phyloP scores from a whole-genome alignment of 2,888 invertebrate species.

The Volucella bombylans region DNA sequence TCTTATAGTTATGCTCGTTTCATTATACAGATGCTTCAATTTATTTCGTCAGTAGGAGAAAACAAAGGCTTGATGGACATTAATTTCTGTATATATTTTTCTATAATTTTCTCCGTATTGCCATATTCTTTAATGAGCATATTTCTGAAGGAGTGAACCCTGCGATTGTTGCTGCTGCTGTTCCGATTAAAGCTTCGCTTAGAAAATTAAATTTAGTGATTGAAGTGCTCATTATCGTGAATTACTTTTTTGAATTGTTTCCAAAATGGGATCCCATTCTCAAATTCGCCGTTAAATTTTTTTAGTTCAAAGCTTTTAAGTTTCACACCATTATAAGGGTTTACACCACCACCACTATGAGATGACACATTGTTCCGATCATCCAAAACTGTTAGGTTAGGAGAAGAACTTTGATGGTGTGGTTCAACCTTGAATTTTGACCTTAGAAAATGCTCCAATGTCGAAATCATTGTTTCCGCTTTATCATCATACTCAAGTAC shows the following conservation, averaged over 20 bases:
- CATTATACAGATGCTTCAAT: conserved; percentile 39
- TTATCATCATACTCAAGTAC: conserved; percentile 51
- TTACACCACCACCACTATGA: not conserved
- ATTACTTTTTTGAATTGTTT: conserved; percentile 59
- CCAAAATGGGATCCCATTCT: conserved; percentile 58
- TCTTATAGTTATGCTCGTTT: conserved; percentile 44
- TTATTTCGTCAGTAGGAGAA: conserved; percentile 10
- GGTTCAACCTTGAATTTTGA: conserved; percentile 5
- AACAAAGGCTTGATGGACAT: conserved; percentile 38
- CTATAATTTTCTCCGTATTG: too few relatives aligned
- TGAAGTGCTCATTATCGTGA: conserved; percentile 48
- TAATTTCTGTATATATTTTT: too few relatives aligned
- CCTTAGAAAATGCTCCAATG: conserved; percentile 22
- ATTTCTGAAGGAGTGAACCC: too few relatives aligned
- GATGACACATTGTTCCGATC: not conserved
- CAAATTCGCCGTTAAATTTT: conserved; percentile 52
- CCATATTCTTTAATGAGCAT: too few relatives aligned
- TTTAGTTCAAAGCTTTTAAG: conserved; percentile 47
- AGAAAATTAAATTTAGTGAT: conserved; percentile 58
- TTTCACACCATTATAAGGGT: conserved; percentile 12
- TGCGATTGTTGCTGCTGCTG: too few relatives aligned
- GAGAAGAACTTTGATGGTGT: not conserved
- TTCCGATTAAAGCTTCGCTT: too few relatives aligned
- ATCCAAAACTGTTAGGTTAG: too few relatives aligned
- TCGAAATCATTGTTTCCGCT: conserved; percentile 24